Evolutionary conservation across 2,797 vertebrate genomes (phyloP), one percentile per base, ranked within the genome.

Genomic region (Amniataba percoides): DNA sequence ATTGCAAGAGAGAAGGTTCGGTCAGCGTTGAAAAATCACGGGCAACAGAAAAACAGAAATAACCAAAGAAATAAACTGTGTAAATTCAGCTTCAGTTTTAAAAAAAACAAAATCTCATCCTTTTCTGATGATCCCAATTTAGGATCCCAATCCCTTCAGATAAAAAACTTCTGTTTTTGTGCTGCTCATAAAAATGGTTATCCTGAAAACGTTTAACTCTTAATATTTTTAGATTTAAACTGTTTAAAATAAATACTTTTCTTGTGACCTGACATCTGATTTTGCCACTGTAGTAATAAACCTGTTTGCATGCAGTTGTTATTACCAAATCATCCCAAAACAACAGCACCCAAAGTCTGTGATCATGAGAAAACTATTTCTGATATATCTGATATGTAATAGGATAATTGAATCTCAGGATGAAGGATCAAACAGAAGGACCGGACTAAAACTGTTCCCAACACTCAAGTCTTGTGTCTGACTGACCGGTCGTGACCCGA

Each of bases 301-400:
- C 27, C 27, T 31, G 27, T 31, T 31, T 31, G 27, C 27, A 31
- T 31, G 27, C 27, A 31, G 27, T 31, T 31, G 27, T 31, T 31
- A 31, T 31, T 31, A 31, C 27, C 5, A 31, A 31, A 31, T 31
- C 43, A 42, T 19, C 42, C 52, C 19, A 71, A 58, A 69, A 64
- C 64, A 49, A 67, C n/a, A 68, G 34, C 15, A 7, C 21, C n/a
- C 34, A 39, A n/a, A 21, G 18, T 51, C 14, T 48, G 21, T 36
- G 52, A 71, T 71, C 43, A 59, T 46, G 16, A 71, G 40, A 43
- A 74, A 77, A 59, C 21, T 5, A 66, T 66, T 64, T 71, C 13
- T 75, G 45, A 42, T 23, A 1, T 11, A 2, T 62, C 67, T 46
- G 27, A 31, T 31, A 3, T 2, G 1, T 5, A 57, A 60, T 11